phyloP scores from a whole-genome alignment of 2,797 vertebrate genomes.

The Alca torda region DNA sequence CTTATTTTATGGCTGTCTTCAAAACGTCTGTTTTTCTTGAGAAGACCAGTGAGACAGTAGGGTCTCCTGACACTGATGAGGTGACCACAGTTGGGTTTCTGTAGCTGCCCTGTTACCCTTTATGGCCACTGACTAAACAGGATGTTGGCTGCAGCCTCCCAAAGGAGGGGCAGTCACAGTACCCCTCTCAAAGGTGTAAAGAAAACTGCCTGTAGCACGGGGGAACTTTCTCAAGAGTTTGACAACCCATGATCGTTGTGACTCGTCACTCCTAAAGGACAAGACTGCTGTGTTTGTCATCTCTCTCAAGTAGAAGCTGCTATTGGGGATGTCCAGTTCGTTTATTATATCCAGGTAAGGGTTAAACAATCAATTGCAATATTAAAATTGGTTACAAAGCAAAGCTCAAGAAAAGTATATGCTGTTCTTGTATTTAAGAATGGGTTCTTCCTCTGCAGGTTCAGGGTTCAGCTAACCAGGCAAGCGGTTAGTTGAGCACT shows the following conservation, averaged over 20 bases:
- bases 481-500: not conserved
- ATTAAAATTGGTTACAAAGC: not conserved
- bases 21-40: not conserved
- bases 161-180: not conserved
- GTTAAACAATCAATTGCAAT: not conserved
- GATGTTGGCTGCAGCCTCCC: not conserved
- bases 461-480: not conserved
- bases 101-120: not conserved
- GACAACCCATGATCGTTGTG: not conserved
- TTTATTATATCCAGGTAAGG: not conserved
- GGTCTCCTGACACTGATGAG: not conserved
- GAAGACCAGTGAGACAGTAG: not conserved
- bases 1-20: not conserved
- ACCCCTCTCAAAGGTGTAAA: not conserved
- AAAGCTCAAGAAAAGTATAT: not conserved
- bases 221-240: not conserved
- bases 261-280: not conserved
- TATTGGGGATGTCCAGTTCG: not conserved
- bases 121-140: not conserved
- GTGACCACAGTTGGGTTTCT: not conserved
- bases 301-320: not conserved
- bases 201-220: not conserved
- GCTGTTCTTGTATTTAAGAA: not conserved
- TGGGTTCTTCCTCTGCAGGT: not conserved
- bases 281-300: not conserved